Percentiles rank a stretch among this genome's conserved stretches.
phyloP scores from a whole-genome alignment of 2,797 vertebrate genomes.

The Cyclura pinguis region DNA sequence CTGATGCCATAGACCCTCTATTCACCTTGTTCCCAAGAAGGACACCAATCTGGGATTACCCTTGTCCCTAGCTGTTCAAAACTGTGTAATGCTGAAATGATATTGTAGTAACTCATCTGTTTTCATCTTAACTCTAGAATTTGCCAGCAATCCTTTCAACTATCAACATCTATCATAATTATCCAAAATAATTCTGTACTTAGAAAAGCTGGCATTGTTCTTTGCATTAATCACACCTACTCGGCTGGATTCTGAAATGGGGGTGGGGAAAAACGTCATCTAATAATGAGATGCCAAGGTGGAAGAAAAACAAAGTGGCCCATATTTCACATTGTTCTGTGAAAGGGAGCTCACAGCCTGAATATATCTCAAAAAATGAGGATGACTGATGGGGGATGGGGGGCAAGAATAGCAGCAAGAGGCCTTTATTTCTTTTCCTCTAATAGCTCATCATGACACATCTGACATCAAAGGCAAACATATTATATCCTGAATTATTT shows the following conservation, averaged over 20 bases:
- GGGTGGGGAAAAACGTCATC: neutral
- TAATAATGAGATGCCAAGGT: constrained; percentile 34
- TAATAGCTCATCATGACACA: constrained; percentile 45
- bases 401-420: constrained; percentile 33
- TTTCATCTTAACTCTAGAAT: constrained; percentile 34
- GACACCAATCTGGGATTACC: neutral
- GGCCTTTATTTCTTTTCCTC: constrained; percentile 31
- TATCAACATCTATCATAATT: constrained; percentile 28
- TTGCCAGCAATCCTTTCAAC: constrained; percentile 38
- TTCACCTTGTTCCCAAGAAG: constrained; percentile 7
- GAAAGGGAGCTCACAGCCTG: constrained; percentile 26
- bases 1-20: constrained; percentile 27
- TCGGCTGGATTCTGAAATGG: constrained; percentile 27
- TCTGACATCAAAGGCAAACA: constrained; percentile 41
- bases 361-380: constrained; percentile 27
- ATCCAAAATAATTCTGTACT: constrained; percentile 40
- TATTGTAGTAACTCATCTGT: constrained; percentile 26
- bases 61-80: neutral
- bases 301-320: neutral
- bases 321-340: constrained; percentile 41
- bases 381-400: constrained; percentile 45
- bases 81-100: neutral
- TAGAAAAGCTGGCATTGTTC: constrained; percentile 29
- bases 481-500: constrained; percentile 36
- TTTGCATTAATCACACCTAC: constrained; percentile 41